A percentile compares a stretch with the other conserved stretches of the same genome.
phyloP scores from a whole-genome alignment of 2,797 vertebrate species.

The Amblyopsis hoosieri region DNA sequence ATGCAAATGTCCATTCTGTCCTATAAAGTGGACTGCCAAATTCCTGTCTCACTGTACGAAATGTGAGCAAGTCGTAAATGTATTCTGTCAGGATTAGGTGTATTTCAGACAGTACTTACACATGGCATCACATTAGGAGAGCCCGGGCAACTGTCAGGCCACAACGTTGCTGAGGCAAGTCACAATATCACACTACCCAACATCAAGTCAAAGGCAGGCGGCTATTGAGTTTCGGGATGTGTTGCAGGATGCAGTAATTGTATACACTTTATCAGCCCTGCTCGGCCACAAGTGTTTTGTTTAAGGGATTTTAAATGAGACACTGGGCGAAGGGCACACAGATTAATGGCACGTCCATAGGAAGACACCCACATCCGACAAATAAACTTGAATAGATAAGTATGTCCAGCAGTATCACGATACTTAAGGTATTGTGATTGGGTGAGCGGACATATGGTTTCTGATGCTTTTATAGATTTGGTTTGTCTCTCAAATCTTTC shows the following conservation, averaged over 20 bases:
- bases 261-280: slow-evolving; percentile 69
- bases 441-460: slow-evolving; percentile 39
- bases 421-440: slow-evolving; percentile 17
- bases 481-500: no score
- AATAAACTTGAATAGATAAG: slow-evolving; percentile 51
- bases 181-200: slow-evolving; percentile 61
- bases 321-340: slow-evolving; percentile 28
- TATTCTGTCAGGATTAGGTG: no score
- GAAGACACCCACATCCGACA: slow-evolving; percentile 59
- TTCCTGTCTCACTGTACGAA: no score
- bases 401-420: slow-evolving; percentile 37
- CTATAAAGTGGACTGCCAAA: no score
- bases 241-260: slow-evolving; percentile 66
- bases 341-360: slow-evolving; percentile 59
- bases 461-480: slow-evolving; percentile 20
- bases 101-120: slow-evolving; percentile 65
- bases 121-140: slow-evolving; percentile 61
- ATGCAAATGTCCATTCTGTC: no score
- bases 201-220: slow-evolving; percentile 46
- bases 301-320: slow-evolving; percentile 61
- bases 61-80: no score
- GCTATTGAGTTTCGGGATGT: slow-evolving; percentile 67
- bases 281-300: slow-evolving; percentile 72
- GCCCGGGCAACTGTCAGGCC: slow-evolving; percentile 63
- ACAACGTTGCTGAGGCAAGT: slow-evolving; percentile 56